Percentiles rank a stretch among this genome's conserved stretches.
Conservation (phyloP, 2,113 vertebrate species). For the Azemiops feae region DNA sequence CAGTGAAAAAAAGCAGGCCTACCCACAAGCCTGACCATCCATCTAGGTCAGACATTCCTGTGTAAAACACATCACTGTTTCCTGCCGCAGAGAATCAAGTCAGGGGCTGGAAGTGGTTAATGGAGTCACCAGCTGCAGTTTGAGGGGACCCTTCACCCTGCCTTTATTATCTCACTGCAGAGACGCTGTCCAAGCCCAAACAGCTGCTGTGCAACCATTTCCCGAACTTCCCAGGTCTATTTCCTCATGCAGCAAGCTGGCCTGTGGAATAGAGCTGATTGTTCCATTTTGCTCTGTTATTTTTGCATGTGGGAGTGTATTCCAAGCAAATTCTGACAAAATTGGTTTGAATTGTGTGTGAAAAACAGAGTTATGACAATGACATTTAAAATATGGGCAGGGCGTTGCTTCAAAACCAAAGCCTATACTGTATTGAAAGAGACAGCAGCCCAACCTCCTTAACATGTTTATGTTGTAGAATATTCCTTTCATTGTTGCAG, state of each 20-base stretch:
- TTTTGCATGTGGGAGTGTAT: background rate
- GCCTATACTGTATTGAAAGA: background rate
- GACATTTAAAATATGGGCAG: background rate
- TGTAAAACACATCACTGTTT: background rate
- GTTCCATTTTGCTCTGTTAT: background rate
- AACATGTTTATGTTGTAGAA: background rate
- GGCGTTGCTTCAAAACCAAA: background rate
- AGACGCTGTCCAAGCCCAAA: background rate
- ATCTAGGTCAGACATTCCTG: background rate
- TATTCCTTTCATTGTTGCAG: background rate
- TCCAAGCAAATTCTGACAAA: background rate
- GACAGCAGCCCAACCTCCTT: background rate
- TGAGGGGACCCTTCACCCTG: background rate
- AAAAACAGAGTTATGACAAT: background rate
- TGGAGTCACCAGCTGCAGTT: background rate
- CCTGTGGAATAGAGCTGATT: background rate
- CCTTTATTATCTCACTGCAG: background rate
- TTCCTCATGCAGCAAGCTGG: background rate
- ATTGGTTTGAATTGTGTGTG: background rate
- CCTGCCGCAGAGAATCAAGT: background rate
- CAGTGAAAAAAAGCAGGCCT: background rate
- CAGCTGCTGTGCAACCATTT: background rate
- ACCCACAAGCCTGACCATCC: background rate
- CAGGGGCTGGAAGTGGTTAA: conserved; percentile 1
- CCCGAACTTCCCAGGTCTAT: background rate